Base-by-base conservation (phyloP, 2,113 vertebrate genomes). In the Cryptotis parvus region DNA sequence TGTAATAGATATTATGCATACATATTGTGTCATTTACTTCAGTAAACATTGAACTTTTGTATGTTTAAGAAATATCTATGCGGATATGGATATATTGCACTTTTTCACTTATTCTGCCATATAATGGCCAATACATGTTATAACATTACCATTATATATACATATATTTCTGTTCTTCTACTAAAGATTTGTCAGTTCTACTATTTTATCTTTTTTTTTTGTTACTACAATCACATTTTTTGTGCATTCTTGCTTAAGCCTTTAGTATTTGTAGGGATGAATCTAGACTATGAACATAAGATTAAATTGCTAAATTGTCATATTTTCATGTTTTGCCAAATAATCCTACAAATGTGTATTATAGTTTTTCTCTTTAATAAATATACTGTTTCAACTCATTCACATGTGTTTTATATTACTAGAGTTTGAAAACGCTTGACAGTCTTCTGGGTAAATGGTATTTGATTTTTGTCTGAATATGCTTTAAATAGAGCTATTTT, bases 311-410 rank as follows among this genome's bases (percentile, higher is more conserved):
- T 68, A 89, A 49, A 9, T 78, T 33, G 49, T 82, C 16, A 76
- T 63, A 33, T 77, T 93, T 66, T 91, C 63, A 66, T 35, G 76
- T 73, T 86, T 87, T 52, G 27, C 14, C 45, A 85, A 84, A 58
- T 85, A 81, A 15, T 14, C 9, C 22, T 68, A 16, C n/a, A 77
- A 45, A 68, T 63, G 20, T 20, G 20, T 58, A 49, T 58, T 24
- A 24, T 58, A 24, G 10, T 10, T 52, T 22, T 58, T 58, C 4
- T 58, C 55, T 58, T 58, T 58, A 58, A 58, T 58, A 58, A 58
- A 6, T 58, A 58, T 22, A 58, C 20, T 52, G 11, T 37, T 89
- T 43, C n/a, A 89, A n/a, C 35, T 41, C 3, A 66, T 72, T 72
- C 39, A 39, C 1, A 58, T 82, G n/a, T 15, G 22, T 84, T 81